phyloP scores from a whole-genome alignment of 2,113 vertebrate genomes.

The Ploceus nigricollis region DNA sequence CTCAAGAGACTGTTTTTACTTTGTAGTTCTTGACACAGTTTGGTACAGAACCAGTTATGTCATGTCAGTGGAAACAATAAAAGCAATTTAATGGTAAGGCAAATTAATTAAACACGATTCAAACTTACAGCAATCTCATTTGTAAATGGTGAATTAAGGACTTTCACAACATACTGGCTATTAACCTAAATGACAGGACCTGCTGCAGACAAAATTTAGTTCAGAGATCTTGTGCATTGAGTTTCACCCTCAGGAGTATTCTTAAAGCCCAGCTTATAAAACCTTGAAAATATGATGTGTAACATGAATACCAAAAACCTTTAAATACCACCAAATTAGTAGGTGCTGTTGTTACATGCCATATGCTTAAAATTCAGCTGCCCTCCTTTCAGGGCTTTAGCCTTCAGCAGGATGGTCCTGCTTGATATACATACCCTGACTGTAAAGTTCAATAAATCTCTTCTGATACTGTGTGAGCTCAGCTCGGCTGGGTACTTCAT shows the following conservation, averaged over 20 bases:
- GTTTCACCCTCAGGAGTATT: background rate
- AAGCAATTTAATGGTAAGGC: background rate
- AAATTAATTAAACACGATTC: background rate
- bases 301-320: background rate
- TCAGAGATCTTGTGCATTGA: background rate
- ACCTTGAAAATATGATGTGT: background rate
- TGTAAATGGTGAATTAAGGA: background rate
- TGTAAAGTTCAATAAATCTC: slow-evolving; percentile 97
- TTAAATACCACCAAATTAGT: background rate
- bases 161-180: background rate
- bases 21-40: background rate
- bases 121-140: background rate
- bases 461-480: slow-evolving; percentile 98
- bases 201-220: background rate
- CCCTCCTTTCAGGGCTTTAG: slow-evolving; percentile 13
- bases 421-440: slow-evolving; percentile 84
- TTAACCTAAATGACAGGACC: background rate
- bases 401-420: background rate
- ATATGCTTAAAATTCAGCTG: background rate
- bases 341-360: background rate
- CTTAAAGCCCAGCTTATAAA: background rate
- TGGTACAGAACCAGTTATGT: background rate
- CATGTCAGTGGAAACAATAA: background rate
- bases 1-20: background rate
- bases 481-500: slow-evolving; percentile 94